phyloP scores from a whole-genome alignment of 1,140 invertebrate genomes.

The Armadillidium nasatum region DNA sequence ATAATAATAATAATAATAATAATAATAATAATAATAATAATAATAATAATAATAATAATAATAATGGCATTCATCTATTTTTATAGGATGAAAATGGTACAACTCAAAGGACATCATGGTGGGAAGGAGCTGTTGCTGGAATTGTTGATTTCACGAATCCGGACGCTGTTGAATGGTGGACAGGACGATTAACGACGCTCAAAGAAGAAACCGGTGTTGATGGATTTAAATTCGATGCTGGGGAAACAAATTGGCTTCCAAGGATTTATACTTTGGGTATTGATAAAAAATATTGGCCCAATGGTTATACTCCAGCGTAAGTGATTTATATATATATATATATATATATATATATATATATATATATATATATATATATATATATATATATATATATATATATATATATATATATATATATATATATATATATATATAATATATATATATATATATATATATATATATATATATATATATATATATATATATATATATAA shows the following conservation, averaged over 20 bases:
- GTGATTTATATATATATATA: background rate
- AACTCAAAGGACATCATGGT: conserved; percentile 65
- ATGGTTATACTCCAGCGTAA: conserved; percentile 31
- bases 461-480: too few relatives aligned
- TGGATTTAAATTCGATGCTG: conserved; percentile 90
- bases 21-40: too few relatives aligned
- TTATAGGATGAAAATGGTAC: conserved; percentile 42
- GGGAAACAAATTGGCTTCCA: conserved; percentile 61
- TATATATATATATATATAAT: too few relatives aligned
- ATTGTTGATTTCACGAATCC: conserved; percentile 74
- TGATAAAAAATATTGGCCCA: conserved; percentile 35
- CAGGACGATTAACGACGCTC: conserved; percentile 57
- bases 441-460: too few relatives aligned
- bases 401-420: too few relatives aligned
- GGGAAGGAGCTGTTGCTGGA: conserved; percentile 68
- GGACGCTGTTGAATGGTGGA: conserved; percentile 69
- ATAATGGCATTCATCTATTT: background rate
- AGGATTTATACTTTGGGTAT: conserved; percentile 45
- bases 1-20: too few relatives aligned
- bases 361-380: too few relatives aligned
- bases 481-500: too few relatives aligned
- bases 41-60: too few relatives aligned
- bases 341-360: too few relatives aligned
- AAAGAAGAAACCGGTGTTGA: conserved; percentile 64
- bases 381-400: too few relatives aligned